Base-by-base conservation (phyloP, 2,797 vertebrate genomes). In the Phalanger gymnotis region DNA sequence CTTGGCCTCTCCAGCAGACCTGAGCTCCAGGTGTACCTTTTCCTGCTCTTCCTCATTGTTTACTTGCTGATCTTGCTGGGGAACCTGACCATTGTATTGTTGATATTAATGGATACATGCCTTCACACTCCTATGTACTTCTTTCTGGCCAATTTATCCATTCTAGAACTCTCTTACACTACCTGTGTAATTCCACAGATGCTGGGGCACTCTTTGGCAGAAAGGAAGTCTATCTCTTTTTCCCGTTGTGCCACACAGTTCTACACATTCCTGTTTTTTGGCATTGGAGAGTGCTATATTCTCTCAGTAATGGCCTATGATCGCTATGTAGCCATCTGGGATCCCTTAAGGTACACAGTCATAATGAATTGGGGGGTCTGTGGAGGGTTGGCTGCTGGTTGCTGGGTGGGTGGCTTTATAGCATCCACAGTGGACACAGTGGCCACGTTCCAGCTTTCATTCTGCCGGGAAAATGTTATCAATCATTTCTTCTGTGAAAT, bases 401-500 rank as follows among this genome's bases (percentile, higher is more conserved):
- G 93, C 0, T 97, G 87, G 47, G 1, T 54, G 1, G 92, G 28
- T 91, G 57, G n/a, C 11, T 95, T 94, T 66, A 92, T 96, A 61
- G 92, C 40, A 4, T 97, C 52, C 66, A 92, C 81, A 10, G 54
- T 98, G 30, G 96, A 97, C 40, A 97, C 90, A 25, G 94, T 96
- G 9, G 94, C 92, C 53, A 92, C 97, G 19, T 96, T 94, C 54
- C 54, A 0, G 2, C 91, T 97, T 51, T 93, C 53, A 0, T 96
- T 98, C 92, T 97, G 96, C 19, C 30, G 53, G 57, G 90, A 96
- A 31, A 96, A 90, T 4, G 16, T 90, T 1, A 91, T 97, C 27
- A 81, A 95, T 11, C 97, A 97, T 40, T 95, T 98, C 28, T 95
- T 97, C 73, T 98, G 98, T 31, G 97, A 98, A 47, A 91, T 97